A percentile compares a stretch with the other conserved stretches of the same genome.
Conservation (phyloP, 2,113 vertebrate species). For the Elaphurus davidianus region DNA sequence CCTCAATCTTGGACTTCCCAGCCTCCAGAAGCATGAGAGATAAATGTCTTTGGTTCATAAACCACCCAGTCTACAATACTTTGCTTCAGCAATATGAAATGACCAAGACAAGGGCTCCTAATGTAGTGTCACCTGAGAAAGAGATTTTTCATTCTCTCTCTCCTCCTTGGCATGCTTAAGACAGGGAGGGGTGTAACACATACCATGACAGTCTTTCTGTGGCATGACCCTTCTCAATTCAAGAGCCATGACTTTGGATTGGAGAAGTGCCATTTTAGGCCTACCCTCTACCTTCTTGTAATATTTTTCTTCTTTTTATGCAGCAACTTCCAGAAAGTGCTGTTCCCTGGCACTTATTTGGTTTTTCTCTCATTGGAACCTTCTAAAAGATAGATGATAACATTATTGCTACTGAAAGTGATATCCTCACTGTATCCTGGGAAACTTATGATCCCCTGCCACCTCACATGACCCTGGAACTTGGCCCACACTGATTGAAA, state of each 20-base stretch:
- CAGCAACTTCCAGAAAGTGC: background rate
- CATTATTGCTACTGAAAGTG: slow-evolving; percentile 11
- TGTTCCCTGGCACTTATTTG: background rate
- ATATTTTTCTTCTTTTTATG: slow-evolving; percentile 4
- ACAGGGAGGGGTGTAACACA: background rate
- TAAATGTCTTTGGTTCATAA: background rate
- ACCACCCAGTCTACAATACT: background rate
- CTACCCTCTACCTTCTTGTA: background rate
- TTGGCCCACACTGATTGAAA: background rate
- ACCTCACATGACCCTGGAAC: slow-evolving; percentile 1
- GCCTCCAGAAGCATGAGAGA: background rate
- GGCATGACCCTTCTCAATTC: background rate
- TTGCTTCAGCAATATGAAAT: background rate
- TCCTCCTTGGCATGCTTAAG: background rate
- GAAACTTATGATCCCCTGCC: background rate
- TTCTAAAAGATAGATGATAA: slow-evolving; percentile 19
- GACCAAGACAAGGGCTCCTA: background rate
- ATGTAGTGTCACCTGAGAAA: background rate
- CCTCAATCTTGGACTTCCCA: background rate
- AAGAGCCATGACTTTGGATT: background rate
- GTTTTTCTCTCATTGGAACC: slow-evolving; percentile 2
- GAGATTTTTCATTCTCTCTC: background rate
- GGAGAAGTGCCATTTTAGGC: background rate
- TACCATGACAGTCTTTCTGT: background rate
- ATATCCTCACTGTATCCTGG: slow-evolving; percentile 1